A percentile compares a stretch with the other conserved stretches of the same genome.
Evolutionary conservation across 2,888 invertebrate genomes (phyloP).

Genomic region (Ceratothoa steindachneri): DNA sequence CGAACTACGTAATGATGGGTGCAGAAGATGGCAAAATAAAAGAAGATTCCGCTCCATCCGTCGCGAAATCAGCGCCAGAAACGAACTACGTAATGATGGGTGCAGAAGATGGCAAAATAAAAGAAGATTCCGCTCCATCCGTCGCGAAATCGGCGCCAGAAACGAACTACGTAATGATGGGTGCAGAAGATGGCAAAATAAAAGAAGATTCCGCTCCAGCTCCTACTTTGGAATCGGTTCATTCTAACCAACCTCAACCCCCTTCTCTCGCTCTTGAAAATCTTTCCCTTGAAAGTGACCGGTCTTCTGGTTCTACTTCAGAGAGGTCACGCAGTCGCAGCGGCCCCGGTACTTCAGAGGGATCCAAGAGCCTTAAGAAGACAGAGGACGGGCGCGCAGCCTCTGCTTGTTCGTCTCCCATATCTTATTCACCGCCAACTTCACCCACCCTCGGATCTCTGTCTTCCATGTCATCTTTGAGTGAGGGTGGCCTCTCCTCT

Average conservation of each 20-base stretch:
- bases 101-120: not conserved
- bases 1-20: constrained; percentile 2
- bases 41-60: not conserved
- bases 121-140: no score
- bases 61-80: constrained; percentile 7
- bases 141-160: constrained; percentile 7
- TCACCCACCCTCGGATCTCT: constrained; percentile 42
- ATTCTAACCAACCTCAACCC: not conserved
- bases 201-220: no score
- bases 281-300: not conserved
- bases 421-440: constrained; percentile 47
- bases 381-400: constrained; percentile 33
- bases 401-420: constrained; percentile 45
- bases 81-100: not conserved
- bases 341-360: constrained; percentile 46
- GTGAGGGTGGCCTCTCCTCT: constrained; percentile 45
- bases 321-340: constrained; percentile 44
- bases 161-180: not conserved
- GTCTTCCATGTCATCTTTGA: constrained; percentile 44
- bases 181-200: not conserved
- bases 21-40: not conserved
- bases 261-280: not conserved
- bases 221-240: not conserved
- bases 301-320: not conserved
- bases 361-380: constrained; percentile 32